These are phyloP conservation scores for Sebastes cheni DNA, from an alignment of 2,797 vertebrate species.

Conservation along the genomic window DNA sequence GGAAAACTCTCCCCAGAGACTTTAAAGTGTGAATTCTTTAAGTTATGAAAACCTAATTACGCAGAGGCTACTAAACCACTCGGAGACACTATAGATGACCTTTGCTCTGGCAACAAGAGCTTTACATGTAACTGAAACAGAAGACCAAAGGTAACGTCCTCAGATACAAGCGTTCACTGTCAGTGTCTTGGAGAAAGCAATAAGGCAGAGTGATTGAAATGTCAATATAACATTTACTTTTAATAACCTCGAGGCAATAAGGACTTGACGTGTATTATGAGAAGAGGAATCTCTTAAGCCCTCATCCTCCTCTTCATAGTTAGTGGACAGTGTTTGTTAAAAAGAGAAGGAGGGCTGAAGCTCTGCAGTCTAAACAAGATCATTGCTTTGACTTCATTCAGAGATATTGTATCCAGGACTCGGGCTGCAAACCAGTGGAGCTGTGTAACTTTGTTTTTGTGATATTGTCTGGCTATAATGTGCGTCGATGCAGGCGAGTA, in stretches of 20 bases:
- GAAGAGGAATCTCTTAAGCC: slow-evolving; percentile 33
- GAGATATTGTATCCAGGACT: not conserved
- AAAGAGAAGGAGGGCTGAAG: not conserved
- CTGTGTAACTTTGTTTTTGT: not conserved
- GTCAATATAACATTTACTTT: slow-evolving; percentile 71
- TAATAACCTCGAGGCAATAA: slow-evolving; percentile 64
- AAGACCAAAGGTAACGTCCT: not conserved
- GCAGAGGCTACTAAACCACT: not conserved
- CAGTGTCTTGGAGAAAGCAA: slow-evolving; percentile 42
- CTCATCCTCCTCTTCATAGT: not conserved
- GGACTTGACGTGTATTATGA: slow-evolving; percentile 47
- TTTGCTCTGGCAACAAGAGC: not conserved
- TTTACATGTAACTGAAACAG: not conserved
- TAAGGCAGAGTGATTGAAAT: slow-evolving; percentile 55
- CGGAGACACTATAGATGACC: not conserved
- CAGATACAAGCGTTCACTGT: not conserved
- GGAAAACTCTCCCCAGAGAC: slow-evolving; percentile 15
- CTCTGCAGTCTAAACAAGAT: not conserved
- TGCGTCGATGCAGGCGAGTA: not conserved
- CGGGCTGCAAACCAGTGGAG: not conserved
- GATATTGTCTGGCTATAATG: not conserved
- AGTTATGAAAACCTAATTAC: slow-evolving; percentile 1
- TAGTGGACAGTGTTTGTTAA: slow-evolving; percentile 21
- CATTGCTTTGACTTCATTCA: slow-evolving; percentile 1
- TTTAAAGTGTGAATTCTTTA: not conserved